Conservation (phyloP, 2,113 vertebrate genomes). For the Pipra filicauda region DNA sequence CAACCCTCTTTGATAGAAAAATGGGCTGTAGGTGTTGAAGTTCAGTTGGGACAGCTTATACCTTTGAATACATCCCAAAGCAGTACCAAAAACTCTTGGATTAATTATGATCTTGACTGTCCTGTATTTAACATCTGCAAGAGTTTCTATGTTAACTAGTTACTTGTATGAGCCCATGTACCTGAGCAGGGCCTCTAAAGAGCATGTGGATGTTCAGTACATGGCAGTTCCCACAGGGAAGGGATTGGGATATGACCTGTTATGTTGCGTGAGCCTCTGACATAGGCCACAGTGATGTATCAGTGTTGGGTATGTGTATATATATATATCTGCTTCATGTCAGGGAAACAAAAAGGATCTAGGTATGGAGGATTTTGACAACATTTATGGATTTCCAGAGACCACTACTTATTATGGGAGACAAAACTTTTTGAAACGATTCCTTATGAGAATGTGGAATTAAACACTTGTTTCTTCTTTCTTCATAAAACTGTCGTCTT, state of each 20-base stretch:
- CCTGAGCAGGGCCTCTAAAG: background rate
- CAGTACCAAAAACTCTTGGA: background rate
- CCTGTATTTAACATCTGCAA: background rate
- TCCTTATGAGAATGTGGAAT: background rate
- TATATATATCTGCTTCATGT: background rate
- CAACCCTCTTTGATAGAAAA: background rate
- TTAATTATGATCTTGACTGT: background rate
- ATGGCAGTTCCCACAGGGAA: background rate
- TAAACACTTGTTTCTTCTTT: background rate
- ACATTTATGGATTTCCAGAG: background rate
- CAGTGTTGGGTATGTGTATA: background rate
- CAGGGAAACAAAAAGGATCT: background rate
- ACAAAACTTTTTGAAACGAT: background rate
- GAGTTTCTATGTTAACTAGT: background rate
- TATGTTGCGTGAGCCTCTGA: fast-evolving
- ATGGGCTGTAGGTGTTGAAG: background rate
- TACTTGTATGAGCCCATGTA: background rate
- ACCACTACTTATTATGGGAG: background rate
- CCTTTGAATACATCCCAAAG: background rate
- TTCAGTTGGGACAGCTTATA: background rate
- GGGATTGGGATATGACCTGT: background rate
- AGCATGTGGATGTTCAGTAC: background rate
- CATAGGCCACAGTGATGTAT: background rate
- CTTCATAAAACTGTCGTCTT: background rate
- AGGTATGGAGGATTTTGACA: background rate